phyloP scores from a whole-genome alignment of 2,888 invertebrate species.

The Pheosia tremula region DNA sequence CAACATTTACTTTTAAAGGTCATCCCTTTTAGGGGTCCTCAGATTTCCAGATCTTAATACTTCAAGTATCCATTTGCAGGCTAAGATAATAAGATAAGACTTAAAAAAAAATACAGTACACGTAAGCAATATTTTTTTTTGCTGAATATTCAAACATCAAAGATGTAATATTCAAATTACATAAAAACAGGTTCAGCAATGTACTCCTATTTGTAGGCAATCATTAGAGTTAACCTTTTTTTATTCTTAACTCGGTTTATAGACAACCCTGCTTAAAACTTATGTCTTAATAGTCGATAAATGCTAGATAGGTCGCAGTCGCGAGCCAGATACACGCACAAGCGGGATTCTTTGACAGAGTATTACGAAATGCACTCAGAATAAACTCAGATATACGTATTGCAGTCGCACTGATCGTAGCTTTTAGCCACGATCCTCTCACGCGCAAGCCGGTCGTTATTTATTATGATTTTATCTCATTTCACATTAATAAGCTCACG shows the following conservation, averaged over 20 bases:
- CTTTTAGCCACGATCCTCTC: slow-evolving; percentile 7
- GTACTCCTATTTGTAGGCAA: too few relatives aligned
- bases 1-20: neutral
- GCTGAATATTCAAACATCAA: too few relatives aligned
- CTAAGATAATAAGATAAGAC: too few relatives aligned
- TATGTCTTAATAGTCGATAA: slow-evolving; percentile 37
- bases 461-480: slow-evolving; percentile 24
- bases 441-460: slow-evolving; percentile 16
- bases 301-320: slow-evolving; percentile 15
- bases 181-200: too few relatives aligned
- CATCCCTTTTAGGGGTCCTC: too few relatives aligned
- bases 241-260: neutral
- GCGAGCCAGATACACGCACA: slow-evolving; percentile 6
- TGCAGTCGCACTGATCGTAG: slow-evolving; percentile 12
- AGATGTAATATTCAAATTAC: too few relatives aligned
- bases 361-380: slow-evolving; percentile 24
- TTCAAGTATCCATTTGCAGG: too few relatives aligned
- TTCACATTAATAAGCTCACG: neutral
- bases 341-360: slow-evolving; percentile 22
- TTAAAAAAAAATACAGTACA: too few relatives aligned
- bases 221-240: too few relatives aligned
- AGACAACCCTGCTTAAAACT: slow-evolving; percentile 7
- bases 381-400: slow-evolving; percentile 13
- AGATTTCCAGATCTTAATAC: too few relatives aligned
- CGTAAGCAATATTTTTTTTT: too few relatives aligned